phyloP scores from a whole-genome alignment of 2,797 vertebrate genomes.

The Taenioides sp. region DNA sequence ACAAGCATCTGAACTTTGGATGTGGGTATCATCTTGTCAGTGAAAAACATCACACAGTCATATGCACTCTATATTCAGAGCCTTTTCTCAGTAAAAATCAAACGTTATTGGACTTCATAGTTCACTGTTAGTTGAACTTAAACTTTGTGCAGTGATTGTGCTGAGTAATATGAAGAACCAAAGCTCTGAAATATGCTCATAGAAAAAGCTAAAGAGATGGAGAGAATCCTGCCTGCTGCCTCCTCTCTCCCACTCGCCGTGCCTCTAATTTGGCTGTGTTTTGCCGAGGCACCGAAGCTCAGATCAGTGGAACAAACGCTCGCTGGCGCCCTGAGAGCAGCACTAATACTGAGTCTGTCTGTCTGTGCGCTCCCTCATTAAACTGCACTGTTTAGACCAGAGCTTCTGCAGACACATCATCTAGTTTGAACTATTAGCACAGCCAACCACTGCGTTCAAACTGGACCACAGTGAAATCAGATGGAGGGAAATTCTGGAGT shows the following conservation, averaged over 20 bases:
- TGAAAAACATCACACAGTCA: too few species aligned
- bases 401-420: conserved; percentile 18
- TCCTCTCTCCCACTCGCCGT: background rate
- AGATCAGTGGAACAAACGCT: conserved; percentile 28
- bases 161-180: conserved; percentile 6
- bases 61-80: too few species aligned
- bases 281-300: background rate
- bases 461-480: conserved; percentile 24
- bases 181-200: conserved; percentile 1
- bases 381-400: conserved; percentile 30
- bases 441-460: conserved; percentile 14
- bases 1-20: too few species aligned
- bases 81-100: too few species aligned
- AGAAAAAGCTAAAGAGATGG: background rate
- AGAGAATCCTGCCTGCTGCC: background rate
- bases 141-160: conserved; percentile 1
- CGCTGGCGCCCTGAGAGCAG: conserved; percentile 31
- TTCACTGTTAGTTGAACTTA: background rate
- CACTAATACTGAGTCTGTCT: conserved; percentile 21
- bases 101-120: background rate
- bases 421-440: conserved; percentile 11
- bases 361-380: conserved; percentile 13
- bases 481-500: background rate
- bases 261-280: conserved; percentile 11
- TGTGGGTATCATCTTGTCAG: too few species aligned